Evolutionary conservation across 1,140 invertebrate species (phyloP).

Genomic region (Idris sp.): DNA sequence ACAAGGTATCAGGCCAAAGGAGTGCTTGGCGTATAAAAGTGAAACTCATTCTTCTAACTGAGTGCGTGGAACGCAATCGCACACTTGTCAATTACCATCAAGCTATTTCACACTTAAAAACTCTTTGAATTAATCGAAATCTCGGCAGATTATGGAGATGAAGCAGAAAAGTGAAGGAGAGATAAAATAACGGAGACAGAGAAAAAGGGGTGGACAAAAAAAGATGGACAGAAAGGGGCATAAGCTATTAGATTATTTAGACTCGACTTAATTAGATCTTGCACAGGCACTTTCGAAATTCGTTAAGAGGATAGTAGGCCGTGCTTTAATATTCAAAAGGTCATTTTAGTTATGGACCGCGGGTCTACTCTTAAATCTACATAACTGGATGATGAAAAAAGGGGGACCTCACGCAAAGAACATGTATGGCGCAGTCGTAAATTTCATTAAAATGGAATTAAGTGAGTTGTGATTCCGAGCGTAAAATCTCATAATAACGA

Average conservation of each 20-base stretch:
- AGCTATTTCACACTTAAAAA: conserved; percentile 60
- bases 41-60: conserved; percentile 51
- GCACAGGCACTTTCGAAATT: conserved; percentile 34
- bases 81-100: conserved; percentile 60
- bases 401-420: conserved; percentile 14
- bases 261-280: conserved; percentile 61
- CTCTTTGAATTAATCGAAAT: conserved; percentile 63
- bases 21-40: conserved; percentile 35
- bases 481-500: no score
- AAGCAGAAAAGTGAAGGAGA: conserved; percentile 26
- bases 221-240: conserved; percentile 20
- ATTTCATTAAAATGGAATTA: no score
- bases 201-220: background rate
- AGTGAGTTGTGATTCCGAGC: no score
- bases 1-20: conserved; percentile 36
- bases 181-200: background rate
- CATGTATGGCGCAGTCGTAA: no score
- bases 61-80: conserved; percentile 50
- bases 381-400: conserved; percentile 58
- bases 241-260: conserved; percentile 64
- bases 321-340: conserved; percentile 61
- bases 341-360: conserved; percentile 60
- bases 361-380: conserved; percentile 55
- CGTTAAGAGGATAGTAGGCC: conserved; percentile 52
- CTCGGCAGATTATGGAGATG: conserved; percentile 47